Base-by-base conservation (phyloP, 2,888 invertebrate species). In the Brachyptera putata region DNA sequence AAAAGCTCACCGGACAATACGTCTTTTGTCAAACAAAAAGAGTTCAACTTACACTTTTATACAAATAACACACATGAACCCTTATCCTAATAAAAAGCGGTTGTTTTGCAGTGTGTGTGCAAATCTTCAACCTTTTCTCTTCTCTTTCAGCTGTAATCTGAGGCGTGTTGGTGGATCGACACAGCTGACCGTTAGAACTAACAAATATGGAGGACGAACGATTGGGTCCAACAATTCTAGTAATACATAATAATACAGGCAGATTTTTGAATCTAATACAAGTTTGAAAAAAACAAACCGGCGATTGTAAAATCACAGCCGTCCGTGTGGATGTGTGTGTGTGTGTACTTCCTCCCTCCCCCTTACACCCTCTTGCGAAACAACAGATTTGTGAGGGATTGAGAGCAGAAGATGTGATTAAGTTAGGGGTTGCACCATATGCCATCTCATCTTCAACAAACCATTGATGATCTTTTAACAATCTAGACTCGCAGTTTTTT, bases 391-490 rank as follows among this genome's bases (percentile, higher is more conserved):
- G 18, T 14, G 41, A 41, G 41, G 11, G 7, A 11, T 11, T 5
- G 11, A 11, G 34, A 41, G 16, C 18, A 41, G 41, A 3, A 21
- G 41, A 13, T 41, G n/a, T 16, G 41, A 41, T n/a, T n/a, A n/a
- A n/a, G n/a, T n/a, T n/a, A n/a, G n/a, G n/a, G n/a, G n/a, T n/a
- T n/a, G 18, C 46, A 46, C 46, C 46, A 11, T 21, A 24, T 24
- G 24, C 22, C 46, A 22, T 16, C 18, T 22, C 46, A 46, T 46
- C 46, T 46, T 21, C 46, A 22, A 30, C n/a, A 46, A 22, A 46
- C 46, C 46, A 46, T 46, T 46, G 46, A 46, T 46, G 46, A 21
- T 46, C 24, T 46, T 46, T 46, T 46, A 46, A 46, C 46, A 46
- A 46, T 46, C 46, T 24, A n/a, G n/a, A n/a, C 22, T 46, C 24